Percentiles rank a stretch among this genome's conserved stretches.
These are phyloP conservation scores for Tetrax tetrax DNA, from an alignment of 2,113 vertebrate genomes.

Conservation along the genomic window DNA sequence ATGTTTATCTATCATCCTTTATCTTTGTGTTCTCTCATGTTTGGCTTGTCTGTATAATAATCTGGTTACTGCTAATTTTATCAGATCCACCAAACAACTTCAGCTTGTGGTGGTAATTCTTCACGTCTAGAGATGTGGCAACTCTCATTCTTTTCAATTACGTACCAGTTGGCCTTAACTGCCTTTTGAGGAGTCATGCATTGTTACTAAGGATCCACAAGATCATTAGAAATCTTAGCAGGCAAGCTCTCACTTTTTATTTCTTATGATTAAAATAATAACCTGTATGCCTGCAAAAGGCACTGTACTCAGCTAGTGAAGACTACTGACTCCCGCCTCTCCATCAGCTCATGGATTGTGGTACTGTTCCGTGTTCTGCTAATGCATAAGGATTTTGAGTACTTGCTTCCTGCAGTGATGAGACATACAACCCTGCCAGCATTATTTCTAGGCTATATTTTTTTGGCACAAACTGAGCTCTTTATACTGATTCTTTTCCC, in stretches of 20 bases:
- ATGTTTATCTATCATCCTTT: constrained; percentile 20
- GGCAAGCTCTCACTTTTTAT: constrained; percentile 30
- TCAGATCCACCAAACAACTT: constrained; percentile 31
- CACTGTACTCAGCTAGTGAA: background rate
- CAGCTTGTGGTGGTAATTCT: constrained; percentile 14
- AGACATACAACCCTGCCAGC: constrained; percentile 26
- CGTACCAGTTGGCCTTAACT: constrained; percentile 20
- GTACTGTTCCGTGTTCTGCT: background rate
- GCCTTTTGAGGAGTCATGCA: constrained; percentile 1
- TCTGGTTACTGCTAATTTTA: constrained; percentile 54
- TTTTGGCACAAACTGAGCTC: constrained; percentile 47
- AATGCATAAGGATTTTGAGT: background rate
- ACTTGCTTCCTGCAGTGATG: constrained; percentile 47
- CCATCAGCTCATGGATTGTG: background rate
- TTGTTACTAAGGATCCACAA: constrained; percentile 21
- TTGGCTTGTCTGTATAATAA: constrained; percentile 50
- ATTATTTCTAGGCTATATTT: constrained; percentile 19
- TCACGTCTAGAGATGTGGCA: constrained; percentile 20
- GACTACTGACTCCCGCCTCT: background rate
- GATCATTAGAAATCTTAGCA: constrained; percentile 28
- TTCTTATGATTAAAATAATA: constrained; percentile 33
- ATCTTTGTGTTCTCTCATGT: constrained; percentile 26
- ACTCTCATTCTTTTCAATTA: constrained; percentile 40
- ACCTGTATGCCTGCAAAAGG: background rate
- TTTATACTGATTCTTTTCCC: constrained; percentile 19